Evolutionary conservation across 1,140 invertebrate genomes (phyloP).

Genomic region (Sesamia nonagrioides): DNA sequence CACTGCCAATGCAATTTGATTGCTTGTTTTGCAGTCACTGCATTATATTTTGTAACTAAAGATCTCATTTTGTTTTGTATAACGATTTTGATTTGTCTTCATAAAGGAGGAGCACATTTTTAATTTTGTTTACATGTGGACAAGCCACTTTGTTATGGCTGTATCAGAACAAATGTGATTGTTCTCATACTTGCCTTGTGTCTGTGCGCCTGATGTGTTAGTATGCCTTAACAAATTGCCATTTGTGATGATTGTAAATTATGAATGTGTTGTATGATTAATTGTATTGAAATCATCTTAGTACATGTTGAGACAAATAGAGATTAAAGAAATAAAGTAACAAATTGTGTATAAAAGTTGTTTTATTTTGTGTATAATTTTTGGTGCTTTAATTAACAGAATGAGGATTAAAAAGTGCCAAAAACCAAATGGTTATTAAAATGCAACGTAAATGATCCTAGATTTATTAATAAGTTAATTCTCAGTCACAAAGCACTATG

Average conservation of each 20-base stretch:
- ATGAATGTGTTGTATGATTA: constrained; percentile 71
- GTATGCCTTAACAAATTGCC: constrained; percentile 79
- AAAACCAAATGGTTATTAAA: constrained; percentile 37
- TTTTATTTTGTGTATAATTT: constrained; percentile 69
- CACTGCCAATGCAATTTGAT: constrained; percentile 55
- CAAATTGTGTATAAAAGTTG: constrained; percentile 78
- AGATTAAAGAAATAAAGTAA: constrained; percentile 79
- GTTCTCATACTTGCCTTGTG: constrained; percentile 57
- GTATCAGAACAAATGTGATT: constrained; percentile 39
- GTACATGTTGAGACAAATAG: constrained; percentile 81
- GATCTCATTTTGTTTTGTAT: constrained; percentile 53
- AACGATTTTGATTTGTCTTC: constrained; percentile 46
- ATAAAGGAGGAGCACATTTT: constrained; percentile 33
- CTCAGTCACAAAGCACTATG: constrained; percentile 76
- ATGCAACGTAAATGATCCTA: constrained; percentile 30
- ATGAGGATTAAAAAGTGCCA: constrained; percentile 22
- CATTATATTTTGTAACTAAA: constrained; percentile 46
- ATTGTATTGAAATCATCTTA: constrained; percentile 69
- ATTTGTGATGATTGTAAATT: constrained; percentile 80
- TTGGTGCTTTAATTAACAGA: constrained; percentile 54
- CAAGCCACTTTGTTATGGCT: constrained; percentile 24
- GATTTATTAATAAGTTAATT: constrained; percentile 53
- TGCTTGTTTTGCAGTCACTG: constrained; percentile 51
- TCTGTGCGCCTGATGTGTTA: constrained; percentile 55
- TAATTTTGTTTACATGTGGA: constrained; percentile 12